phyloP scores from a whole-genome alignment of 2,797 vertebrate species.

The Phalanger gymnotis region DNA sequence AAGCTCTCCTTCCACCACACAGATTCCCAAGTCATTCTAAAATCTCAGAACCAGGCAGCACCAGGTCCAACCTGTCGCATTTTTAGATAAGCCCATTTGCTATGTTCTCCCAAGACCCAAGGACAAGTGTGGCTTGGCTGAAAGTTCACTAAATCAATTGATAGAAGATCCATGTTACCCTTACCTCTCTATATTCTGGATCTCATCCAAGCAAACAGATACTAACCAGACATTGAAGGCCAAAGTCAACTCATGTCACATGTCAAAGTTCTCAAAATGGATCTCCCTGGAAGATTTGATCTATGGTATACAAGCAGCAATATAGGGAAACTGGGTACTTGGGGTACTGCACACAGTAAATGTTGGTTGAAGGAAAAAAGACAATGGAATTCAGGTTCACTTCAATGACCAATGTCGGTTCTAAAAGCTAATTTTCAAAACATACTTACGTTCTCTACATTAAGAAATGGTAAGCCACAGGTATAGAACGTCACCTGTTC shows the following conservation, averaged over 20 bases:
- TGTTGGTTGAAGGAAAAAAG: background rate
- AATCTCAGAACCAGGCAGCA: background rate
- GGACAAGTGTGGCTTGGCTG: background rate
- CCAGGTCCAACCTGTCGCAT: background rate
- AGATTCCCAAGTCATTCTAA: background rate
- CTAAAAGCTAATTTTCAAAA: background rate
- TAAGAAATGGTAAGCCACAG: background rate
- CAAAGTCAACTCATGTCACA: background rate
- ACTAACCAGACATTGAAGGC: background rate
- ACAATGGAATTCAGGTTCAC: background rate
- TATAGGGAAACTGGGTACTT: background rate
- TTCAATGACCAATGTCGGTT: background rate
- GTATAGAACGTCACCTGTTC: background rate
- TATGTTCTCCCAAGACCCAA: background rate
- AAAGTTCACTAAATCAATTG: background rate
- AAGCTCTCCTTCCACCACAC: background rate
- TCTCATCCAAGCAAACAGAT: conserved; percentile 7
- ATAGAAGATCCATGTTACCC: background rate
- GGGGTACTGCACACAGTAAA: background rate
- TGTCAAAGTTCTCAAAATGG: conserved; percentile 25
- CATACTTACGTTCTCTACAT: background rate
- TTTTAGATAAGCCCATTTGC: conserved; percentile 3
- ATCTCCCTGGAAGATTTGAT: background rate
- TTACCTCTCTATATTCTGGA: background rate
- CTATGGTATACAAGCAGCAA: background rate